These are phyloP conservation scores for Cenopis cana DNA, from an alignment of 2,888 invertebrate genomes.

Conservation along the genomic window DNA sequence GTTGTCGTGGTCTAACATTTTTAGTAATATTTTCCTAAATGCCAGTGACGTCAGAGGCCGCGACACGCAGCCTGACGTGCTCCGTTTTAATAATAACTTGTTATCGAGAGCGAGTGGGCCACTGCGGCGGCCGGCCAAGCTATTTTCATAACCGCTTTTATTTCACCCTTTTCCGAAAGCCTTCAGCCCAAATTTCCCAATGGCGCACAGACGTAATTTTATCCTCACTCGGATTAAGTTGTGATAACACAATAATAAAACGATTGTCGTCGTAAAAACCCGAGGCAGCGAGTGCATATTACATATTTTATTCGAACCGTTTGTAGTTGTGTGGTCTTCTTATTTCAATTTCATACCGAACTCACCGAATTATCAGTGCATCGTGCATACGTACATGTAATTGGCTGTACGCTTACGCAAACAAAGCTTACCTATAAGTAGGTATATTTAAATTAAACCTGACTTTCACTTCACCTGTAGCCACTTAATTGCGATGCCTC, in stretches of 20 bases:
- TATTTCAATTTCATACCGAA: background rate
- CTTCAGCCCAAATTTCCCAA: background rate
- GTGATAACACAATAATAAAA: background rate
- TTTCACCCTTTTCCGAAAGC: background rate
- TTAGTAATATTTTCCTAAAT: background rate
- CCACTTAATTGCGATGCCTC: too few relatives aligned
- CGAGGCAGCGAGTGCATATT: background rate
- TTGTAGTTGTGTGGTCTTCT: background rate
- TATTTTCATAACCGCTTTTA: background rate
- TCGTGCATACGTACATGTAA: background rate
- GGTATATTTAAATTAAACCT: too few relatives aligned
- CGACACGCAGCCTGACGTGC: background rate
- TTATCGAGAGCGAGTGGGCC: constrained; percentile 11
- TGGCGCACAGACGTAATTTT: constrained; percentile 3
- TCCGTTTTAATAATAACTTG: constrained; percentile 20
- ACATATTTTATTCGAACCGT: background rate
- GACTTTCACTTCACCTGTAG: background rate
- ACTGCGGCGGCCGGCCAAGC: background rate
- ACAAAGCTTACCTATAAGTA: too few relatives aligned
- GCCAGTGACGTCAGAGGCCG: background rate
- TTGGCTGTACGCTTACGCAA: too few relatives aligned
- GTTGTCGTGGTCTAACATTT: background rate
- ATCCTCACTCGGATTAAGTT: background rate
- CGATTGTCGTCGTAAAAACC: background rate
- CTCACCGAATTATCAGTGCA: background rate